A percentile compares a stretch with the other conserved stretches of the same genome.
phyloP scores from a whole-genome alignment of 1,140 invertebrate species.

The Pristionchus pacificus region DNA sequence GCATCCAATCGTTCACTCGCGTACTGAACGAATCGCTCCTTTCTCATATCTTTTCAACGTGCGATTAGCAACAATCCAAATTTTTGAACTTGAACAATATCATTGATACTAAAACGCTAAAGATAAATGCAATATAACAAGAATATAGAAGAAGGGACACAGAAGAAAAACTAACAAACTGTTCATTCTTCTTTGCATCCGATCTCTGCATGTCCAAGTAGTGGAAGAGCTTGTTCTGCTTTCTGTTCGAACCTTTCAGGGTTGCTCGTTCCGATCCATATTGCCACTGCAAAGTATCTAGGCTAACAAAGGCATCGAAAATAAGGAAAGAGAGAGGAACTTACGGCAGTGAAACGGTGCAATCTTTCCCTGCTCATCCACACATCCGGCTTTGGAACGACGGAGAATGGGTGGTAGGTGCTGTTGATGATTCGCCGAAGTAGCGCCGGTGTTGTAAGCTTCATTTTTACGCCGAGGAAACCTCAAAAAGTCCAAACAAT shows the following conservation, averaged over 20 bases:
- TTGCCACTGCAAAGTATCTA: constrained; percentile 47
- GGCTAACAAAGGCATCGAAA: neutral
- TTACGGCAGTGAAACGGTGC: constrained; percentile 45
- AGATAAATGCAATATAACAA: neutral
- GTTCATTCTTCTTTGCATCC: constrained; percentile 43
- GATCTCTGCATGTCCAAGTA: constrained; percentile 49
- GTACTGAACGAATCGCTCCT: constrained; percentile 31
- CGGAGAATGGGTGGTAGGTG: constrained; percentile 42
- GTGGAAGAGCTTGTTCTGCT: constrained; percentile 44
- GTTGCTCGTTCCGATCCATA: constrained; percentile 40
- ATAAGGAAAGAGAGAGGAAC: constrained; percentile 5
- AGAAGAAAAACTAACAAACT: constrained; percentile 36
- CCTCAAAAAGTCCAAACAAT: too few species aligned
- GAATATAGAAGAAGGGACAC: neutral
- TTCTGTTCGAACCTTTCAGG: constrained; percentile 34
- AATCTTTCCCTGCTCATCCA: constrained; percentile 47
- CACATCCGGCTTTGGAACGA: constrained; percentile 48
- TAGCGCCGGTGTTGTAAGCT: constrained; percentile 26
- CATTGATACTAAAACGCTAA: constrained; percentile 12
- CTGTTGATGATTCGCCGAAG: constrained; percentile 47
- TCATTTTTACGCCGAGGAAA: too few species aligned
- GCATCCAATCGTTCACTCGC: constrained; percentile 41
- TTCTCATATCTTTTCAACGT: neutral
- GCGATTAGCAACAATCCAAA: neutral
- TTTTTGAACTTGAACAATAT: neutral